Conservation (phyloP, 2,797 vertebrate species). For the Babyrousa celebensis region DNA sequence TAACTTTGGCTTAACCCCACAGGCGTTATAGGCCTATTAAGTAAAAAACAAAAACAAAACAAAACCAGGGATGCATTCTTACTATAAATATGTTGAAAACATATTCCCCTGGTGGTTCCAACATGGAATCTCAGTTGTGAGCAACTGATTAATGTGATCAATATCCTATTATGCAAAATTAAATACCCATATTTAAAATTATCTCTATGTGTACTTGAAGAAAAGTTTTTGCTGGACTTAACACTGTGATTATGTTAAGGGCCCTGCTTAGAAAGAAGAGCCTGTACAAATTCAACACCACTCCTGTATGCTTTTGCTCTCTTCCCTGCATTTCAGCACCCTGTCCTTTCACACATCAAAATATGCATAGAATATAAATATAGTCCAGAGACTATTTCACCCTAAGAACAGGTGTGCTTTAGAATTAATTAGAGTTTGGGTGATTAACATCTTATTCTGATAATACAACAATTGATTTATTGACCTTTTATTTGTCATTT, state of each 20-base stretch:
- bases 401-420: not conserved
- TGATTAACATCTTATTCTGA: slow-evolving; percentile 29
- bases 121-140: not conserved
- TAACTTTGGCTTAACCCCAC: not conserved
- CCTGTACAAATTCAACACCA: not conserved
- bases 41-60: not conserved
- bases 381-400: not conserved
- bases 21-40: not conserved
- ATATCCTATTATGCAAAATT: not conserved
- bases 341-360: not conserved
- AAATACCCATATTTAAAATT: slow-evolving; percentile 18
- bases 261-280: not conserved
- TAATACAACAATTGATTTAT: slow-evolving; percentile 53
- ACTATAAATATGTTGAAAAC: not conserved
- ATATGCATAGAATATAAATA: not conserved
- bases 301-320: not conserved
- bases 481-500: slow-evolving; percentile 59
- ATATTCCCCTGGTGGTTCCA: not conserved
- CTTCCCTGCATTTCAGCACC: not conserved
- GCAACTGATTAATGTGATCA: not conserved
- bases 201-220: not conserved
- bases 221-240: not conserved
- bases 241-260: not conserved
- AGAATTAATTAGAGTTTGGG: slow-evolving; percentile 25
- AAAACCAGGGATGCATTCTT: not conserved